Base-by-base conservation (phyloP, 2,888 invertebrate species). In the Protodeltote pygarga region DNA sequence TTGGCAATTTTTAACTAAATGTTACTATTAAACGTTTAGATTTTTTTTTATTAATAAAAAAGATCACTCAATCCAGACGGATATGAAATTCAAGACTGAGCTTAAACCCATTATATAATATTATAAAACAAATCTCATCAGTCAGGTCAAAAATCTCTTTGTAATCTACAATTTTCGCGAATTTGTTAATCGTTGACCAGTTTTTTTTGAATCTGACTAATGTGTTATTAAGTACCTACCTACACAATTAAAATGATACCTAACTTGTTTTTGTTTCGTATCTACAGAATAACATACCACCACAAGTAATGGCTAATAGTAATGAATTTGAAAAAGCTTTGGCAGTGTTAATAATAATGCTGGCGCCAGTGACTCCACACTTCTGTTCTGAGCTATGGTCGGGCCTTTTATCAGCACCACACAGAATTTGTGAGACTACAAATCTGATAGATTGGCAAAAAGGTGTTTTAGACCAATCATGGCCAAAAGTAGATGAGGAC, bases 341-440 rank as follows among this genome's bases (percentile, higher is more conserved):
- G 40, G 96, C 95, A 0, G 91, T 93, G 15, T 94, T 97, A 71
- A 93, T 98, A 39, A 95, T 98, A 55, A 95, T 98, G 94, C 77
- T 98, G 24, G 94, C 97, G 2, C 98, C 98, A 0, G 93, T 98
- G 75, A 96, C 97, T 0, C 99, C 99, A 0, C 96, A 97, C 85
- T 98, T 98, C 84, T 95, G 97, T 19, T 96, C 96, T 0, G 98
- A 98, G 83, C 86, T 98, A 9, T 99, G 98, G 98, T 93, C 94
- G 13, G 97, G 95, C 33, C 95, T 97, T 71, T 86, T 93, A 20
- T 93, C 93, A 0, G 94, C 94, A 2, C 94, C 95, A 3, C 91
- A 94, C 65, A 93, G 94, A 62, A 70, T 94, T 8, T 92, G 92
- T 71, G 62, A 62, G 0, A 50, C 75, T 42, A 80, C 89, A 3